Evolutionary conservation across 2,888 invertebrate genomes (phyloP).

Genomic region (Fissipunctia ypsillon): DNA sequence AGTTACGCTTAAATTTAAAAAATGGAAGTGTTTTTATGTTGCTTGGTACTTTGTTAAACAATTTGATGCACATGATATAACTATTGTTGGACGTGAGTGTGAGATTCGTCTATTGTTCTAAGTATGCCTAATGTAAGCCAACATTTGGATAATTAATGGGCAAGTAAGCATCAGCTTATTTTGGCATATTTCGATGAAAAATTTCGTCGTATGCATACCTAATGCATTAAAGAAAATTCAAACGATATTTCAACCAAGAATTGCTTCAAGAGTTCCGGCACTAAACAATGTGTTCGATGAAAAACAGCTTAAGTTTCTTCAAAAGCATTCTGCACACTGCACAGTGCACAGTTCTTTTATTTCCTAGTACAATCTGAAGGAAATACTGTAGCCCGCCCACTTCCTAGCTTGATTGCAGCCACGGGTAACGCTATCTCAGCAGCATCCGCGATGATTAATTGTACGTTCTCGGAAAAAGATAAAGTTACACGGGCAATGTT

Average conservation of each 20-base stretch:
- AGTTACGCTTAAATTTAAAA: too few species aligned
- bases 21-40: too few species aligned
- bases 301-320: slow-evolving; percentile 32
- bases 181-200: neutral
- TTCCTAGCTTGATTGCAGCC: slow-evolving; percentile 34
- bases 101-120: too few species aligned
- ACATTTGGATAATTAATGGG: neutral
- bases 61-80: too few species aligned
- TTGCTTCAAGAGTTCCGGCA: neutral
- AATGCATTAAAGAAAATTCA: neutral
- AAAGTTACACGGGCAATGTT: slow-evolving; percentile 31
- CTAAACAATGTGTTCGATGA: slow-evolving; percentile 14
- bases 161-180: neutral
- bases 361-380: slow-evolving; percentile 9
- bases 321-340: slow-evolving; percentile 4
- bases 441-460: slow-evolving; percentile 45
- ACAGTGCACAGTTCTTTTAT: slow-evolving; percentile 28
- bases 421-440: slow-evolving; percentile 33
- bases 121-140: neutral
- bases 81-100: too few species aligned
- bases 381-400: slow-evolving; percentile 14
- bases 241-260: neutral
- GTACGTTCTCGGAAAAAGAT: slow-evolving; percentile 25
- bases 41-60: too few species aligned
- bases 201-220: neutral